These are phyloP conservation scores for Geotrypetes seraphini DNA, from an alignment of 2,797 vertebrate species.

Conservation along the genomic window DNA sequence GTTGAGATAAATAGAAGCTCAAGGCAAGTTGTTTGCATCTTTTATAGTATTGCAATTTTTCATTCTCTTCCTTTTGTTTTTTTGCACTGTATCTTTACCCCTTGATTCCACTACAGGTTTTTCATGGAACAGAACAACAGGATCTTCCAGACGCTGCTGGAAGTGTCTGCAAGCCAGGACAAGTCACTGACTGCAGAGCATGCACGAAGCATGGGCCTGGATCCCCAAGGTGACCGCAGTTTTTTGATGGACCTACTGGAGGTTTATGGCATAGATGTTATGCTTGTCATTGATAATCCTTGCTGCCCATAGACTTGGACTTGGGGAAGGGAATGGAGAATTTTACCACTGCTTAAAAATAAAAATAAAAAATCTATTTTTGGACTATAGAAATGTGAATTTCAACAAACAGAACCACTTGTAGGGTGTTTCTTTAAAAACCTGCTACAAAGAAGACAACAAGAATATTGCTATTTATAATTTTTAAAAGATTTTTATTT, in stretches of 20 bases:
- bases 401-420: too few species aligned
- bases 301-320: slow-evolving; percentile 66
- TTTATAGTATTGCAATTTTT: too few species aligned
- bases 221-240: slow-evolving; percentile 82
- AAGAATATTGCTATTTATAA: too few species aligned
- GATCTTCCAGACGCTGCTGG: slow-evolving; percentile 90
- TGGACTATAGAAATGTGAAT: too few species aligned
- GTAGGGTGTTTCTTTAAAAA: too few species aligned
- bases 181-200: slow-evolving; percentile 89
- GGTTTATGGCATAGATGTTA: slow-evolving; percentile 86
- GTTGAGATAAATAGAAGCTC: too few species aligned
- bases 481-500: too few species aligned
- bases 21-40: too few species aligned
- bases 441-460: too few species aligned
- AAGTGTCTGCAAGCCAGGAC: slow-evolving; percentile 81
- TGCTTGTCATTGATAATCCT: slow-evolving; percentile 90
- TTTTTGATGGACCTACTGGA: slow-evolving; percentile 92
- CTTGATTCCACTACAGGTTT: slow-evolving; percentile 76
- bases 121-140: slow-evolving; percentile 97
- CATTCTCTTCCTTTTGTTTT: background rate
- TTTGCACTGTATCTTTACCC: background rate
- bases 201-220: slow-evolving; percentile 89
- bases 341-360: too few species aligned
- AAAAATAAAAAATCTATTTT: too few species aligned
- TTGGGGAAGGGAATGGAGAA: too few species aligned